Evolutionary conservation across 2,888 invertebrate species (phyloP), one percentile per base, ranked within the genome.

Genomic region (Orthosia incerta): DNA sequence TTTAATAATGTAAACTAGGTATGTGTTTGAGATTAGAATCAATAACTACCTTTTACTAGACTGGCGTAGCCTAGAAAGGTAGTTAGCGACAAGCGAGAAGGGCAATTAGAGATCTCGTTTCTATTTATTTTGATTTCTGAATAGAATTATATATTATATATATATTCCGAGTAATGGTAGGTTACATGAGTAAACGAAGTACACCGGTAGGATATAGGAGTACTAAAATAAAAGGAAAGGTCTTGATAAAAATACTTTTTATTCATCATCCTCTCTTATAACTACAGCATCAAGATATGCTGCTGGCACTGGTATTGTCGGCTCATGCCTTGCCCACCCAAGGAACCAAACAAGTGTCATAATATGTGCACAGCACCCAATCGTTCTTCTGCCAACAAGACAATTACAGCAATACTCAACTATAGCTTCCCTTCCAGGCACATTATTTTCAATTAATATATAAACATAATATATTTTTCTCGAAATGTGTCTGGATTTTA

Each of bases 391-490:
- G 50, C 50, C 62, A 50, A 63, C 60, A 9, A 45, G 2, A 20
- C 60, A 39, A 20, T 60, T 60, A 39, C 60, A 60, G 2, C 39
- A 60, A 60, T 39, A 60, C 4, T 60, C 39, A 3, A 26, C 20
- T 53, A 20, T 16, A 3, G 4, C 50, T 16, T 50, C 9, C 50
- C 50, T n/a, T 63, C 31, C 50, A 31, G 26, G 18, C 7, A 50
- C 15, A 62, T 62, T 62, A 63, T 63, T 31, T 51, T 31, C n/a
- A 31, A 51, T 64, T 20, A 51, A 20, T 31, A 51, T n/a, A 51
- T 51, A 63, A n/a, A 63, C 50, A 63, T 50, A 63, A 16, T 31
- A 63, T 63, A 50, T 0, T 62, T 62, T 62, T 48, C 62, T 48
- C 0, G 13, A 48, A 23, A 62, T 51, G 11, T 53, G 39, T 18